Conservation (phyloP, 2,113 vertebrate genomes). For the Melanocharis versteri region DNA sequence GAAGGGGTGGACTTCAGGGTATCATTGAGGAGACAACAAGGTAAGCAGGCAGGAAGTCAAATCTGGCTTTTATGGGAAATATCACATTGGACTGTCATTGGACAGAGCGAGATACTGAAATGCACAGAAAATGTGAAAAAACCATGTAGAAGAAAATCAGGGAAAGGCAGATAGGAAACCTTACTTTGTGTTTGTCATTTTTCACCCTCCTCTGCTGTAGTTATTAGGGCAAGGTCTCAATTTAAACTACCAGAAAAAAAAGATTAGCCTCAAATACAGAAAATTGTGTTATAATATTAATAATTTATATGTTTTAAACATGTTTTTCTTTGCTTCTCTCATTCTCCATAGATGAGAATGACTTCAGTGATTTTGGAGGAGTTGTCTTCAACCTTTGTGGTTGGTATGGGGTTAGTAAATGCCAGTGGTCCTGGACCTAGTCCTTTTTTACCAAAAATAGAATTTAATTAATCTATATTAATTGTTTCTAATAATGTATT, state of each 20-base stretch:
- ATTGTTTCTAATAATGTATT: neutral
- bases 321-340: neutral
- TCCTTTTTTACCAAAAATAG: neutral
- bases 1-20: neutral
- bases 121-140: neutral
- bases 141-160: neutral
- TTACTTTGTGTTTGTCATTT: neutral
- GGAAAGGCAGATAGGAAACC: neutral
- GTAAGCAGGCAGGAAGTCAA: neutral
- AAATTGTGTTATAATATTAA: neutral
- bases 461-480: neutral
- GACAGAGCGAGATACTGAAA: neutral
- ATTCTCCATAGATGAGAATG: rapidly evolving
- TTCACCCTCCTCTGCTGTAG: neutral
- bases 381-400: neutral
- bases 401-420: neutral
- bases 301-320: neutral
- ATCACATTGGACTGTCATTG: neutral
- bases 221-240: neutral
- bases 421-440: neutral
- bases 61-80: neutral
- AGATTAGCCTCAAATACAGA: neutral
- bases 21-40: neutral
- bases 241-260: neutral
- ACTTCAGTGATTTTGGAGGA: neutral